phyloP scores from a whole-genome alignment of 1,140 invertebrate genomes.

The Drosophila bocqueti region DNA sequence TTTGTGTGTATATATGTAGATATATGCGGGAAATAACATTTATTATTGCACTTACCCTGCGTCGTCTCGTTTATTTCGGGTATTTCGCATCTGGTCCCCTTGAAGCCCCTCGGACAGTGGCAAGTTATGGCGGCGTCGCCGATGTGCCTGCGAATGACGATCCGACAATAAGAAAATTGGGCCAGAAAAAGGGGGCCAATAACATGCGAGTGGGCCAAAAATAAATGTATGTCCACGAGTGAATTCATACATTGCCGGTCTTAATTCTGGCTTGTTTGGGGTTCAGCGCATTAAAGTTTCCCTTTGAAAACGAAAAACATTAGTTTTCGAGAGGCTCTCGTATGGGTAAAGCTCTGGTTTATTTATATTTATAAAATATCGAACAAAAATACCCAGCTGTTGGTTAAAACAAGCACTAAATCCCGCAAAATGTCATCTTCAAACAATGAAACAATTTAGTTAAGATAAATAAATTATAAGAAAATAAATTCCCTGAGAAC shows the following conservation, averaged over 20 bases:
- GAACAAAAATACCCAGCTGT: not conserved
- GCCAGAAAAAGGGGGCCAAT: conserved; percentile 6
- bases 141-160: conserved; percentile 87
- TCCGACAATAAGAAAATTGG: conserved; percentile 18
- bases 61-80: conserved; percentile 85
- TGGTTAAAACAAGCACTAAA: not conserved
- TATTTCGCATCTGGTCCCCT: conserved; percentile 89
- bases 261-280: conserved; percentile 9
- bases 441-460: conserved; percentile 2
- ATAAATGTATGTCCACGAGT: not conserved
- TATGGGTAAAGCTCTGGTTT: not conserved
- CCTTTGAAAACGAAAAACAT: conserved; percentile 2
- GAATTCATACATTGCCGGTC: conserved; percentile 10
- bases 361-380: not conserved
- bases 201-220: conserved; percentile 3
- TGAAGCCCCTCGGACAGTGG: conserved; percentile 88
- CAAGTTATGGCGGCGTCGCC: conserved; percentile 89
- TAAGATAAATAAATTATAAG: not conserved
- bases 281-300: conserved; percentile 5
- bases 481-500: not conserved
- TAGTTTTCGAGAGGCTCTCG: not conserved
- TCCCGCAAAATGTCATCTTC: not conserved
- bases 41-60: conserved; percentile 78
- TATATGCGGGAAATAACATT: conserved; percentile 53
- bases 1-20: conserved; percentile 15